Evolutionary conservation across 2,888 invertebrate genomes (phyloP).

Genomic region (Epinotia demarniana): DNA sequence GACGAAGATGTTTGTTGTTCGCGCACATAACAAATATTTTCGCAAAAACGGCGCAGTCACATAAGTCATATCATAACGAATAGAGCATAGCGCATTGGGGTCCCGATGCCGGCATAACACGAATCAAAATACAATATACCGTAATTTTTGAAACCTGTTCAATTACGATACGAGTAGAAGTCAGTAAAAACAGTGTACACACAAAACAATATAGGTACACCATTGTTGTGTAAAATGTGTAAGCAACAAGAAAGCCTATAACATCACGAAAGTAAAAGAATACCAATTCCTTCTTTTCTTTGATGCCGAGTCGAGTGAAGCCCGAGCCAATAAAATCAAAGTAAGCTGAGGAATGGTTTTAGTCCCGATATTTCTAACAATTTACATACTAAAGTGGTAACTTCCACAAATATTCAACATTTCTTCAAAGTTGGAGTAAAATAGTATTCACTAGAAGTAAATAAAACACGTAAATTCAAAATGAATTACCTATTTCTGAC

Average conservation of each 20-base stretch:
- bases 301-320: constrained; percentile 20
- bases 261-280: constrained; percentile 9
- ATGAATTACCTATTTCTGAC: no score
- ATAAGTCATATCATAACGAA: no score
- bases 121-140: not conserved
- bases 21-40: no score
- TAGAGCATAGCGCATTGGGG: no score
- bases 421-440: not conserved
- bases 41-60: no score
- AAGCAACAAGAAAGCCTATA: constrained; percentile 21
- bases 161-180: not conserved
- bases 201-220: no score
- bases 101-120: no score
- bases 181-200: not conserved
- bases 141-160: not conserved
- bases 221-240: constrained; percentile 6
- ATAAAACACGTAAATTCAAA: no score
- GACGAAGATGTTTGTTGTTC: no score
- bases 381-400: not conserved
- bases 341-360: constrained; percentile 7
- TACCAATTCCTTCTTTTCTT: constrained; percentile 1
- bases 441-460: no score
- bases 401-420: not conserved
- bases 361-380: constrained; percentile 13
- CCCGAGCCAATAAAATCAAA: constrained; percentile 23